Base-by-base conservation (phyloP, 2,797 vertebrate genomes). In the Paguma larvata region DNA sequence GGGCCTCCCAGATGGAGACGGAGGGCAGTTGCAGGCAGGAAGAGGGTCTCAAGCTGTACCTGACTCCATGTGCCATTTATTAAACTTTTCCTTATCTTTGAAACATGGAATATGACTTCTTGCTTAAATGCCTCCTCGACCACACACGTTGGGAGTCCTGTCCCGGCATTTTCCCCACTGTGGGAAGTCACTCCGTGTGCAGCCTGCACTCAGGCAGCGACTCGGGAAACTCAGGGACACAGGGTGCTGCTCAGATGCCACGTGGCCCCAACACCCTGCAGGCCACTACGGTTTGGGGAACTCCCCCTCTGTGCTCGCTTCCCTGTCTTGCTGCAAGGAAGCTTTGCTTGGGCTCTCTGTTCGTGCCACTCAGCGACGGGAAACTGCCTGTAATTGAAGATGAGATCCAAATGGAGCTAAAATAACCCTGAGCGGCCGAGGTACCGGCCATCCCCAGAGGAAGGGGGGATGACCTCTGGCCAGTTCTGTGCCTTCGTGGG, bases 21-120 rank as follows among this genome's bases (percentile, higher is more conserved):
- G 79, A 41, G n/a, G 56, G 25, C 14, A 2, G 2, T 19, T n/a
- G 70, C 44, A 13, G 18, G 85, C 53, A 4, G 70, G 70, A n/a
- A n/a, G 30, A 48, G 53, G 51, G 19, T 51, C 13, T 48, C 4
- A 4, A 32, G 30, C 82, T 10, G 0, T 3, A 10, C 44, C 0
- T 5, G 65, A 25, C 30, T 67, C 30, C 44, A 68, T 16, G 16
- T 53, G 51, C 4, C 16, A 18, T 53, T 16, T 53, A 51, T 51
- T 51, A 16, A 15, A 53, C n/a, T 53, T 53, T 16, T 21, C 68
- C 85, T 44, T 32, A 23, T 44, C 25, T 77, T 41, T n/a, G 56
- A 44, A 62, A 23, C 19, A 7, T 2, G 3, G 51, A 62, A 38
- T 30, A 6, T 1, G 5, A 13, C 82, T 11, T 62, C 70, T n/a